These are phyloP conservation scores for Zoanthus sociatus DNA, from an alignment of 92 coral and sea anemone species.

Conservation along the genomic window DNA sequence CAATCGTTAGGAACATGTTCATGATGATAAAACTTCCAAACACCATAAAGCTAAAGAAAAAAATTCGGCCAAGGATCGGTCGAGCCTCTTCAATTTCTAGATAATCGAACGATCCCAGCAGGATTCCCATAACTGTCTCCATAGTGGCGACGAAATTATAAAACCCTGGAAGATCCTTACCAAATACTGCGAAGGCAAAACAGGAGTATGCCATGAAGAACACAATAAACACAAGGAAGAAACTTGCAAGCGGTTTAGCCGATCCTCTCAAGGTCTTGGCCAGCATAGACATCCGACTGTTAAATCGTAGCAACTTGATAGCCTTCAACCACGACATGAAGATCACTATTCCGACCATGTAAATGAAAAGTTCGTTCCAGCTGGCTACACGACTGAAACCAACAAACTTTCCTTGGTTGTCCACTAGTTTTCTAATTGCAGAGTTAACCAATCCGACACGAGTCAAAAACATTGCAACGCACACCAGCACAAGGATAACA, in stretches of 20 bases:
- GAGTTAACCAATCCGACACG: constrained; percentile 76
- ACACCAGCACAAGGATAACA: constrained; percentile 74
- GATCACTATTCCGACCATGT: constrained; percentile 80
- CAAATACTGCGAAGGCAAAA: constrained; percentile 89
- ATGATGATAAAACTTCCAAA: constrained; percentile 88
- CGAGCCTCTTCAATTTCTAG: constrained; percentile 71
- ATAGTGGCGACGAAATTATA: constrained; percentile 82
- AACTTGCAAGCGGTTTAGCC: constrained; percentile 89
- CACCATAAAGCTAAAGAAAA: constrained; percentile 91
- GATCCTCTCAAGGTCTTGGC: constrained; percentile 83
- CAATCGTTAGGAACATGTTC: constrained; percentile 91
- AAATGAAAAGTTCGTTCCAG: constrained; percentile 88
- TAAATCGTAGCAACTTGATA: constrained; percentile 87
- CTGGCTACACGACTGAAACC: constrained; percentile 87
- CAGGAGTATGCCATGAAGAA: constrained; percentile 86
- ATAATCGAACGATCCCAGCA: constrained; percentile 90
- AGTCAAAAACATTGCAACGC: constrained; percentile 86
- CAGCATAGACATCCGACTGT: constrained; percentile 79
- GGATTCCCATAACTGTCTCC: constrained; percentile 87
- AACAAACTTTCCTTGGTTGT: constrained; percentile 71
- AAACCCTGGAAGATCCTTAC: constrained; percentile 74
- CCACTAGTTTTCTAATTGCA: constrained; percentile 66
- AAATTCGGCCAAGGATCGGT: constrained; percentile 85
- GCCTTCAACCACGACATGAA: constrained; percentile 89
- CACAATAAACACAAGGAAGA: constrained; percentile 83